Base-by-base conservation (phyloP, 2,797 vertebrate genomes). In the Menidia menidia region DNA sequence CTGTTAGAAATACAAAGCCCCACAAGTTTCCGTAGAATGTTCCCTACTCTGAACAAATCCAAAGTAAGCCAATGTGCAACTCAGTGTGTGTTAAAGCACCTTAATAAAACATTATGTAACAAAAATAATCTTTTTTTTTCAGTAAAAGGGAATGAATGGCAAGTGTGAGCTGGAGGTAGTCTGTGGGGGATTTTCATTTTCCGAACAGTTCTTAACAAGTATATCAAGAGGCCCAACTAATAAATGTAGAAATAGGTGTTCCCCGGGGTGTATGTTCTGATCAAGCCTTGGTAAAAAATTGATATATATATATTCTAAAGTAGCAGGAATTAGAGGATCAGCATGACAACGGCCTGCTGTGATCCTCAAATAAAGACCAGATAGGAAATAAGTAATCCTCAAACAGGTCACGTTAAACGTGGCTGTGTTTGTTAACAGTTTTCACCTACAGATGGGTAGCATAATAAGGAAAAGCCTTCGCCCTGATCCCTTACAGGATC, bases 311-410 rank as follows among this genome's bases (percentile, higher is more conserved):
- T 25, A 25, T 25, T 25, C 2, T 79, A 78, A 76, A 88, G 85
- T 72, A 74, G 51, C 73, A 79, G 75, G 69, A 81, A 79, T 89
- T 84, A 81, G 44, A 63, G 77, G 86, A 91, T 93, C 92, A 89
- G 71, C 90, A 92, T 82, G 79, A 87, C 77, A 92, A 90, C 87
- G 80, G 62, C 42, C 15, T 72, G 32, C 67, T 53, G 63, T 78
- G 83, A 83, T 82, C 75, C 65, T 71, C 60, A 69, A 61, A 85
- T 71, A 84, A 78, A 69, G 81, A 88, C 57, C 64, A 83, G 80
- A 84, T 75, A 86, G 66, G 50, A 70, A 71, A 76, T 65, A 55
- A 50, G 75, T 88, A 86, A 90, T 90, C 87, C 83, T 79, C 64
- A 63, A 64, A 60, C 66, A 75, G 51, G 61, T 75, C 74, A 61